Conservation (phyloP, 1,140 invertebrate species). For the Drosophila ironensis region DNA sequence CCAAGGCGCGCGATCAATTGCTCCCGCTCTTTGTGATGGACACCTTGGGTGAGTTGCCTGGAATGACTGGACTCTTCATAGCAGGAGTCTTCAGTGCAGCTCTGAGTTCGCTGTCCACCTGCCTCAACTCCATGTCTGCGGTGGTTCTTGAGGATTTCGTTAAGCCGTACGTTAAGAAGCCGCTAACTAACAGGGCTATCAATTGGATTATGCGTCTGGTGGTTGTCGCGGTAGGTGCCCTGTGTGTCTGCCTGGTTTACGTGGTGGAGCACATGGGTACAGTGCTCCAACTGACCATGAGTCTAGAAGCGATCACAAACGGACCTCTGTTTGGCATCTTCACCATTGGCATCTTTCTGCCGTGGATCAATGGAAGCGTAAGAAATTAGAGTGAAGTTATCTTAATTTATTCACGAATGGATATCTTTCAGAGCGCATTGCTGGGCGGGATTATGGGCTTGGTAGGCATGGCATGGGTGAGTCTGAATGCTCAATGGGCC, state of each 20-base stretch:
- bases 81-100: slow-evolving; percentile 88
- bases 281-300: slow-evolving; percentile 82
- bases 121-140: slow-evolving; percentile 90
- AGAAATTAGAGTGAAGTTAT: slow-evolving; percentile 26
- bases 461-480: slow-evolving; percentile 89
- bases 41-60: slow-evolving; percentile 84
- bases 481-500: slow-evolving; percentile 89
- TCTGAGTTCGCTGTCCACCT: slow-evolving; percentile 89
- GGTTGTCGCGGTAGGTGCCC: slow-evolving; percentile 83
- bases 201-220: slow-evolving; percentile 84
- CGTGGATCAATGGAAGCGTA: slow-evolving; percentile 86
- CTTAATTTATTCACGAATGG: not conserved
- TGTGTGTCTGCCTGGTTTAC: slow-evolving; percentile 84
- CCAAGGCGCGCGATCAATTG: slow-evolving; percentile 84
- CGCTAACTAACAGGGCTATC: slow-evolving; percentile 82
- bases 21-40: slow-evolving; percentile 87
- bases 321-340: slow-evolving; percentile 90
- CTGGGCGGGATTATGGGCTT: slow-evolving; percentile 87
- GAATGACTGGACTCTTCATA: slow-evolving; percentile 87
- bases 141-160: slow-evolving; percentile 88
- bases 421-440: slow-evolving; percentile 87
- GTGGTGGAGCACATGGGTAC: slow-evolving; percentile 84
- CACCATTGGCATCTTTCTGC: slow-evolving; percentile 88
- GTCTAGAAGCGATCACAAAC: slow-evolving; percentile 85
- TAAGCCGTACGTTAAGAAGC: slow-evolving; percentile 82